These are phyloP conservation scores for Mythimna ferrago DNA, from an alignment of 2,888 invertebrate genomes.

Conservation along the genomic window DNA sequence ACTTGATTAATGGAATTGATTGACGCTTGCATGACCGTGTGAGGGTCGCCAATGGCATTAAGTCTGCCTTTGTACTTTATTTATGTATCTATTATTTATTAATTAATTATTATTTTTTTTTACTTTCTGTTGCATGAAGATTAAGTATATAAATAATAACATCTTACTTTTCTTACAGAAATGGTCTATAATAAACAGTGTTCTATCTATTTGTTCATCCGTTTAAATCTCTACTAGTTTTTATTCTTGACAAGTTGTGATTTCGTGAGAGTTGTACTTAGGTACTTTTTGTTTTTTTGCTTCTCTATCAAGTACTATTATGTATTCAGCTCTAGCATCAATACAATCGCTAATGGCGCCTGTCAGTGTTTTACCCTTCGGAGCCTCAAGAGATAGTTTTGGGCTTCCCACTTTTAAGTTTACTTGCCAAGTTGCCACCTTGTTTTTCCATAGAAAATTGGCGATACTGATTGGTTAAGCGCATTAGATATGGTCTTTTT, in stretches of 20 bases:
- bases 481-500: neutral
- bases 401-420: neutral
- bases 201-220: neutral
- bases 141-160: too few species aligned
- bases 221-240: neutral
- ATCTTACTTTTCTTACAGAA: neutral
- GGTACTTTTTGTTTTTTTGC: neutral
- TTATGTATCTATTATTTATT: too few species aligned
- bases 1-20: too few species aligned
- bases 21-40: too few species aligned
- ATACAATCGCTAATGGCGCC: neutral
- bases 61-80: too few species aligned
- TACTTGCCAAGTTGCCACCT: neutral
- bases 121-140: too few species aligned
- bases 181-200: neutral
- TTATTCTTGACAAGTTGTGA: slow-evolving; percentile 6
- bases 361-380: slow-evolving; percentile 28
- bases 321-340: slow-evolving; percentile 9
- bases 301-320: neutral
- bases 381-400: slow-evolving; percentile 19
- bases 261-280: neutral
- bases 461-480: neutral
- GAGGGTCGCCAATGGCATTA: too few species aligned
- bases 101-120: too few species aligned
- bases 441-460: neutral